Conservation (phyloP, 2,888 invertebrate species). For the Chaitophorus viminalis region DNA sequence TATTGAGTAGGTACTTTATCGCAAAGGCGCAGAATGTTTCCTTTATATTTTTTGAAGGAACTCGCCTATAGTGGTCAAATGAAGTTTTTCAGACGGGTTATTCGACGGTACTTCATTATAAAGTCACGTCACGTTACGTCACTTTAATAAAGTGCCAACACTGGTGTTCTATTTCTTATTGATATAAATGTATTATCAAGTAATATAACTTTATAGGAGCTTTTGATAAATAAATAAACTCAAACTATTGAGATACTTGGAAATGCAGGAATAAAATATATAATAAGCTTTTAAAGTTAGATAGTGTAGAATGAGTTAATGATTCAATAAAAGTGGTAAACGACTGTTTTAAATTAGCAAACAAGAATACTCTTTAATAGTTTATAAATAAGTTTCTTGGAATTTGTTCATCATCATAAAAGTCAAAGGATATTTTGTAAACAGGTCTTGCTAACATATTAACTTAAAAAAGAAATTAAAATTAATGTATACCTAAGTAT, state of each 20-base stretch:
- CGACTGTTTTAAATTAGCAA: background rate
- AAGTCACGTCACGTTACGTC: conserved; percentile 19
- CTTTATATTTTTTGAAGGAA: background rate
- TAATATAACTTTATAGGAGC: conserved; percentile 23
- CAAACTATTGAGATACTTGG: background rate
- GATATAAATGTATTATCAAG: background rate
- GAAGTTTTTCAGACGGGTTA: conserved; percentile 12
- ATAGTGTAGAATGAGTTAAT: conserved; percentile 16
- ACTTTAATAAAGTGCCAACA: conserved; percentile 19
- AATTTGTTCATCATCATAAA: background rate
- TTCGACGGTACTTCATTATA: background rate
- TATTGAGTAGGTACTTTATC: background rate
- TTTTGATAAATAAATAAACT: conserved; percentile 32
- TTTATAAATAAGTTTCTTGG: background rate
- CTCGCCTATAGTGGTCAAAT: background rate
- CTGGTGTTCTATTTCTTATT: background rate
- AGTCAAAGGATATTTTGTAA: background rate
- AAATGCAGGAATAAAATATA: background rate
- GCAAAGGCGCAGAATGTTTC: background rate
- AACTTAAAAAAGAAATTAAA: background rate
- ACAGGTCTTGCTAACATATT: background rate
- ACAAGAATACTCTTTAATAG: background rate
- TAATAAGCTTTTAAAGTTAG: conserved; percentile 14
- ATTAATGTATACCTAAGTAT: background rate
- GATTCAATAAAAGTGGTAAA: background rate